Percentiles rank a stretch among this genome's conserved stretches.
Evolutionary conservation across 1,140 invertebrate genomes (phyloP).

Genomic region (Drosophila kanapiae): DNA sequence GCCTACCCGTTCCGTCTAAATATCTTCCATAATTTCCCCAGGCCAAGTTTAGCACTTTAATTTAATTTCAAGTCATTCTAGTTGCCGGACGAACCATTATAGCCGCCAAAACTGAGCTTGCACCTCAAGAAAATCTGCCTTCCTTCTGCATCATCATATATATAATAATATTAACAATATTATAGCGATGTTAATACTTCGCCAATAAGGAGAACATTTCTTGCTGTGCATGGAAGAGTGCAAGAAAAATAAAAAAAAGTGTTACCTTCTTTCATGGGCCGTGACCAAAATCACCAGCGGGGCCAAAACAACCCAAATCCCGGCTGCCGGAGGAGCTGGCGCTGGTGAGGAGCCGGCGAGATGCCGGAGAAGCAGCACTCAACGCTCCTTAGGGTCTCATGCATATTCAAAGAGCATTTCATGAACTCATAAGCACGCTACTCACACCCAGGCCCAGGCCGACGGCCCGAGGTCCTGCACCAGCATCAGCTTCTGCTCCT

Average conservation of each 20-base stretch:
- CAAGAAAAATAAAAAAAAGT: conserved; percentile 26
- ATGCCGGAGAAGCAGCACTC: conserved; percentile 63
- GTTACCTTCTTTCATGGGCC: conserved; percentile 49
- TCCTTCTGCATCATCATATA: no score
- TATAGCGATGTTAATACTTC: no score
- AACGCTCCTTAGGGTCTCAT: conserved; percentile 78
- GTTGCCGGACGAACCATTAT: conserved; percentile 11
- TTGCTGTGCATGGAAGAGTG: not conserved
- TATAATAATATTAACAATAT: no score
- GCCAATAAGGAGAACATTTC: no score
- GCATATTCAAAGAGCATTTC: conserved; percentile 82
- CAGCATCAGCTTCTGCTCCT: not conserved
- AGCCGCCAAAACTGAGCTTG: not conserved
- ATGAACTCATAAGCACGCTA: conserved; percentile 81
- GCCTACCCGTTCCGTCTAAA: conserved; percentile 18
- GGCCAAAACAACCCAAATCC: conserved; percentile 37
- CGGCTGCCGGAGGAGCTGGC: conserved; percentile 11
- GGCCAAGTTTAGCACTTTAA: conserved; percentile 62
- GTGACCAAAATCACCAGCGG: conserved; percentile 45
- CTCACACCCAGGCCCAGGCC: conserved; percentile 40
- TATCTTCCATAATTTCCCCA: conserved; percentile 53
- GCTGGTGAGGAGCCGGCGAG: conserved; percentile 4
- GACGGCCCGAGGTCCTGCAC: conserved; percentile 21
- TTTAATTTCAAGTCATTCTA: conserved; percentile 72
- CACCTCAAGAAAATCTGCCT: conserved; percentile 11